These are phyloP conservation scores for Campopleginae sp. DNA, from an alignment of 2,888 invertebrate species.

Conservation along the genomic window DNA sequence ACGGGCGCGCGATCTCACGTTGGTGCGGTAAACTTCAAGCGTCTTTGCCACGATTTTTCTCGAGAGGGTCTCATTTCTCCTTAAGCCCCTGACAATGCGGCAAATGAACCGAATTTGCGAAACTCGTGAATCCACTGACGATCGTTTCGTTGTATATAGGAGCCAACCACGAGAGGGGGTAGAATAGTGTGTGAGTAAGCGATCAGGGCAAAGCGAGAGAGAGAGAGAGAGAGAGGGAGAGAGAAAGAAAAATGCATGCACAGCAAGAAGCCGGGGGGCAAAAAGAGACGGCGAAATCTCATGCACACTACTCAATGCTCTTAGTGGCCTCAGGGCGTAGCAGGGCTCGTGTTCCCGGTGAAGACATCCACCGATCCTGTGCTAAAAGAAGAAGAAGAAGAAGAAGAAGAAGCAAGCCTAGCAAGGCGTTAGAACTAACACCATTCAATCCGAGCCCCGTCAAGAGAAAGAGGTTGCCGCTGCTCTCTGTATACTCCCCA, in stretches of 20 bases:
- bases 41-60: conserved; percentile 80
- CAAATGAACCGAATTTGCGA: conserved; percentile 84
- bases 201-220: conserved; percentile 20
- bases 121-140: conserved; percentile 73
- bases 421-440: conserved; percentile 83
- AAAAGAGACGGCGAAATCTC: conserved; percentile 46
- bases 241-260: conserved; percentile 2
- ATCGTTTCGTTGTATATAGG: conserved; percentile 3
- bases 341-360: conserved; percentile 48
- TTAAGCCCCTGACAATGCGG: conserved; percentile 82
- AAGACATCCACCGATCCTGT: conserved; percentile 22
- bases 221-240: conserved; percentile 37
- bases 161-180: not conserved
- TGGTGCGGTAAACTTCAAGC: conserved; percentile 82
- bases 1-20: conserved; percentile 57
- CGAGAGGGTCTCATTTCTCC: conserved; percentile 81
- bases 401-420: conserved; percentile 63
- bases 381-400: conserved; percentile 40
- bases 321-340: conserved; percentile 75
- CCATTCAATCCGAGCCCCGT: conserved; percentile 80
- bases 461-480: conserved; percentile 76
- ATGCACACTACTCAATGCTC: conserved; percentile 72
- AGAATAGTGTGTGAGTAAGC: conserved; percentile 45
- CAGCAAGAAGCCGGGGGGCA: conserved; percentile 6
- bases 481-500: conserved; percentile 67